Evolutionary conservation across 1,140 invertebrate genomes (phyloP).

Genomic region (Agraylea sexmaculata): DNA sequence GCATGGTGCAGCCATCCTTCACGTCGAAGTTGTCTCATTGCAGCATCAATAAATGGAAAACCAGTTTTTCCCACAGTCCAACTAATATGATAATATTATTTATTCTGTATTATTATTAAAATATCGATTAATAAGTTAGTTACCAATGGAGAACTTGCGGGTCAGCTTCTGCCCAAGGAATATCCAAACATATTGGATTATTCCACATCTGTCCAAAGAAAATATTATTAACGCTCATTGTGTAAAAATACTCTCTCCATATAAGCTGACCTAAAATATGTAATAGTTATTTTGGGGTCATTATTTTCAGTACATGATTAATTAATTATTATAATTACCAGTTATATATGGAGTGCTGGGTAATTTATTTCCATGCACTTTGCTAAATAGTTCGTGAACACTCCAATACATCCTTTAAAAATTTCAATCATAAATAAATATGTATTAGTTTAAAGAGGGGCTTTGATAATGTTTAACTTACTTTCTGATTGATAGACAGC

Average conservation of each 20-base stretch:
- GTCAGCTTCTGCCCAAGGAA: constrained; percentile 52
- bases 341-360: constrained; percentile 33
- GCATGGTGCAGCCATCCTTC: constrained; percentile 66
- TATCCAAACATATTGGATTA: constrained; percentile 62
- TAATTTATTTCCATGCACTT: constrained; percentile 38
- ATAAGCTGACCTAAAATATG: constrained; percentile 54
- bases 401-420: constrained; percentile 47
- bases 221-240: constrained; percentile 55
- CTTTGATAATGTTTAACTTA: constrained; percentile 21
- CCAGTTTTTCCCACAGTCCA: constrained; percentile 61
- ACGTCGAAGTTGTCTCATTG: constrained; percentile 52
- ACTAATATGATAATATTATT: constrained; percentile 22
- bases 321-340: constrained; percentile 22
- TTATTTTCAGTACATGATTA: background rate
- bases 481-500: constrained; percentile 49
- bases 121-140: background rate
- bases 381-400: constrained; percentile 47
- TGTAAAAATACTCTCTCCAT: constrained; percentile 72
- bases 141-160: constrained; percentile 40
- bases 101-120: background rate
- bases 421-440: constrained; percentile 1
- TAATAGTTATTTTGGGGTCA: constrained; percentile 22
- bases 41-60: constrained; percentile 65
- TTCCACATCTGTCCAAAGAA: constrained; percentile 55
- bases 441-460: background rate